phyloP scores from a whole-genome alignment of 2,113 vertebrate species.

The Siniperca knerii region DNA sequence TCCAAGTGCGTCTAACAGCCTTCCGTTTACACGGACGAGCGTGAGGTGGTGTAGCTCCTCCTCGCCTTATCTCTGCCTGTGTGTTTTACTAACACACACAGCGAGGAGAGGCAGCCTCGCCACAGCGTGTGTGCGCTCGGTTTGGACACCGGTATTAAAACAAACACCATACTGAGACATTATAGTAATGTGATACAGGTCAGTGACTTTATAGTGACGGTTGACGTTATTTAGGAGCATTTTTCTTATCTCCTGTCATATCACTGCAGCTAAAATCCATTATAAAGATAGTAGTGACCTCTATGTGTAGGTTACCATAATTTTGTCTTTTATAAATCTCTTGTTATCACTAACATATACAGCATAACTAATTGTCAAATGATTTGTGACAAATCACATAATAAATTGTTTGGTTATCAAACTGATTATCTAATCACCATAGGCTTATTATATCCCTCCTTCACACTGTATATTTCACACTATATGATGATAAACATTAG shows the following conservation, averaged over 20 bases:
- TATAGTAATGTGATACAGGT: neutral
- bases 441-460: neutral
- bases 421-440: neutral
- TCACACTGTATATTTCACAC: neutral
- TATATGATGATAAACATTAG: neutral
- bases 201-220: neutral
- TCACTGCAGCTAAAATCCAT: neutral
- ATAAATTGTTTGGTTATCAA: neutral
- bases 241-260: too few species aligned
- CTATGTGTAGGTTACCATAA: neutral
- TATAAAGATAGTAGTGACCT: too few species aligned
- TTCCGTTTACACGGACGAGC: conserved; percentile 59
- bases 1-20: conserved; percentile 78
- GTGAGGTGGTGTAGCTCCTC: conserved; percentile 76
- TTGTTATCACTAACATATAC: neutral
- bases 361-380: neutral
- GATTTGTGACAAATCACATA: neutral
- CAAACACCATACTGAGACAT: neutral
- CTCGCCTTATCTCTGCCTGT: conserved; percentile 63
- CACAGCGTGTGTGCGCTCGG: conserved; percentile 12
- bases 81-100: conserved; percentile 37
- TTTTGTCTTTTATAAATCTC: neutral
- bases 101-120: neutral
- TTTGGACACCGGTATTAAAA: conserved; percentile 15
- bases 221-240: neutral